These are phyloP conservation scores for Erebia aethiops DNA, from an alignment of 2,888 invertebrate species.

Conservation along the genomic window DNA sequence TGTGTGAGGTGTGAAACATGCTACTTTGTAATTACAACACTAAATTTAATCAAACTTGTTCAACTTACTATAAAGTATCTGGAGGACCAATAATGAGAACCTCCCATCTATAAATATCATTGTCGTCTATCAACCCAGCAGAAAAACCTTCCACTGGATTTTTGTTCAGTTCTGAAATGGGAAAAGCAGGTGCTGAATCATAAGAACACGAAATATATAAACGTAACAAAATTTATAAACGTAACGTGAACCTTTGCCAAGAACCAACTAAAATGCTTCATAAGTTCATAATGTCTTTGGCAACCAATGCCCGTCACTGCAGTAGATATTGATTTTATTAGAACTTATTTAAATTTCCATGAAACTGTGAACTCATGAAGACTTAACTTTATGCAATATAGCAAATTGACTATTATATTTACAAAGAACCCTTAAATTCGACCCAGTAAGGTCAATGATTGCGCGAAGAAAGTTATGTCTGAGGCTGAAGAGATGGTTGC, in stretches of 20 bases:
- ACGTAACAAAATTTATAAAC: constrained; percentile 35
- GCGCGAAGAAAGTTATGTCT: constrained; percentile 58
- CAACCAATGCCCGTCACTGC: constrained; percentile 65
- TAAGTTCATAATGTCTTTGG: constrained; percentile 54
- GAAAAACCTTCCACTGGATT: constrained; percentile 99
- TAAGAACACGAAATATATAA: constrained; percentile 48
- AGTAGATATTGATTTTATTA: constrained; percentile 75
- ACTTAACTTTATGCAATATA: constrained; percentile 5
- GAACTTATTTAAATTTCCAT: constrained; percentile 32
- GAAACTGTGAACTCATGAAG: constrained; percentile 1
- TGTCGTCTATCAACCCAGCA: constrained; percentile 99
- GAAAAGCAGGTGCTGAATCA: constrained; percentile 31
- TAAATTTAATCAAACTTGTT: not conserved
- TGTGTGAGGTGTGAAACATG: too few relatives aligned
- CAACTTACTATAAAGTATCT: constrained; percentile 98
- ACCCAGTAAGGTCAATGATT: constrained; percentile 81
- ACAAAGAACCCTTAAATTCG: constrained; percentile 68
- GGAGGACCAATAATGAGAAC: constrained; percentile 99
- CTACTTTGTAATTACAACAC: too few relatives aligned
- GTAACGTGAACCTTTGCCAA: constrained; percentile 37
- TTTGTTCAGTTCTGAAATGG: constrained; percentile 96
- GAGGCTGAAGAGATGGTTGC: constrained; percentile 61
- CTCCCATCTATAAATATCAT: constrained; percentile 99
- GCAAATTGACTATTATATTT: constrained; percentile 41
- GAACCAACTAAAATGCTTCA: constrained; percentile 33